Base-by-base conservation (phyloP, 2,888 invertebrate genomes). In the Selenia dentaria region DNA sequence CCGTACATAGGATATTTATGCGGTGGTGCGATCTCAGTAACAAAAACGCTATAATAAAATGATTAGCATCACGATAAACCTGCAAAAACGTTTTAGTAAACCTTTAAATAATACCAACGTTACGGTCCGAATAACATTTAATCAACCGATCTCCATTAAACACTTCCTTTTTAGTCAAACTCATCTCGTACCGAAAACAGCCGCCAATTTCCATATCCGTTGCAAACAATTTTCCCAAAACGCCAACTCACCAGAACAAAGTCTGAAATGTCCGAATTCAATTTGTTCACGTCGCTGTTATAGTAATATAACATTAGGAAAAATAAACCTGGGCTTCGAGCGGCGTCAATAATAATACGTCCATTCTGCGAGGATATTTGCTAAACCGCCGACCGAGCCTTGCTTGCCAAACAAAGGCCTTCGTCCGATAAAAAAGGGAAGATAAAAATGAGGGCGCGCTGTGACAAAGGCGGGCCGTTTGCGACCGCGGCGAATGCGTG, bases 291-390 rank as follows among this genome's bases (percentile, higher is more conserved):
- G 18, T 37, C 37, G 28, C 38, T 29, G 6, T 13, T 38, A 35
- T 37, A 57, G 57, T 59, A 58, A 54, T 47, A 57, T 40, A 42
- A 66, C 54, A 65, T 67, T 64, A 67, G 60, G 50, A 49, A 46
- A 59, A 59, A 64, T 55, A 58, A 57, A 57, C 45, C 47, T 51
- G 29, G 46, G 50, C 35, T 35, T n/a, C 37, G 50, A 51, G 31
- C 35, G 16, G 46, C 3, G 40, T 26, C 51, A 56, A 60, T 64
- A 65, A 68, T 64, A 70, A 55, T 50, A 49, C 62, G 55, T 61
- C 62, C 67, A 64, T 70, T 71, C 59, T 43, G 39, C 38, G 39
- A 57, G 62, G 69, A 63, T 74, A 70, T 74, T 72, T 64, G 69
- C 64, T 64, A 70, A 78, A 72, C 74, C 71, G 70, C 60, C 60